A percentile compares a stretch with the other conserved stretches of the same genome.
phyloP scores from a whole-genome alignment of 1,140 invertebrate species.

The Oncopeltus fasciatus region DNA sequence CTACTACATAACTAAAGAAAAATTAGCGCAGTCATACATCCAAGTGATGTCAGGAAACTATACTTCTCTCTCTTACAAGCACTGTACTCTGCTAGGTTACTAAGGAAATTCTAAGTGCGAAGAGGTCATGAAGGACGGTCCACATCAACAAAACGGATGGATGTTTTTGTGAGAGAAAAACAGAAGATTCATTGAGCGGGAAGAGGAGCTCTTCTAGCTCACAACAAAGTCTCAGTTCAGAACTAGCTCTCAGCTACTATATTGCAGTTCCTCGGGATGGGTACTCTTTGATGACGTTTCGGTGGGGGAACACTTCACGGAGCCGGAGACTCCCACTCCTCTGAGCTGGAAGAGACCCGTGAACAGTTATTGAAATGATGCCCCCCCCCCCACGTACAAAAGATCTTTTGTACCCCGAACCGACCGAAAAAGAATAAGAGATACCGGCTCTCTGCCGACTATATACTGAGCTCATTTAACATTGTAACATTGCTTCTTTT shows the following conservation, averaged over 20 bases:
- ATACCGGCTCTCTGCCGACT: not conserved
- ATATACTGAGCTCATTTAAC: not conserved
- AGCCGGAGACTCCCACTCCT: not conserved
- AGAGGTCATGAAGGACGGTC: too few relatives aligned
- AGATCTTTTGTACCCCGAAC: not conserved
- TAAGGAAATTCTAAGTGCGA: too few relatives aligned
- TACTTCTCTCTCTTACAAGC: too few relatives aligned
- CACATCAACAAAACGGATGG: too few relatives aligned
- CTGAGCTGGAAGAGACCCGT: not conserved
- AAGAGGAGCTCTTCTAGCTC: not conserved
- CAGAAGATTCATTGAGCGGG: too few relatives aligned
- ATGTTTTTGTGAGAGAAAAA: too few relatives aligned
- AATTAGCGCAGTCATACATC: too few relatives aligned
- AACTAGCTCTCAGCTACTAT: not conserved
- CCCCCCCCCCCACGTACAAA: not conserved
- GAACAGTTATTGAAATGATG: constrained; percentile 7
- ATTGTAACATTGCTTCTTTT: not conserved
- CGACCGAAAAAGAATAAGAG: not conserved
- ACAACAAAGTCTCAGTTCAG: not conserved
- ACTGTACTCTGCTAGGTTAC: too few relatives aligned
- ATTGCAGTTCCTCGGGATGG: not conserved
- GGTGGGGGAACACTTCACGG: not conserved
- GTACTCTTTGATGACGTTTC: not conserved
- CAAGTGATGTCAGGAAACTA: too few relatives aligned
- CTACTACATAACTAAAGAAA: too few relatives aligned